Conservation (phyloP, 2,888 invertebrate genomes). For the Polylopha cassiicola region DNA sequence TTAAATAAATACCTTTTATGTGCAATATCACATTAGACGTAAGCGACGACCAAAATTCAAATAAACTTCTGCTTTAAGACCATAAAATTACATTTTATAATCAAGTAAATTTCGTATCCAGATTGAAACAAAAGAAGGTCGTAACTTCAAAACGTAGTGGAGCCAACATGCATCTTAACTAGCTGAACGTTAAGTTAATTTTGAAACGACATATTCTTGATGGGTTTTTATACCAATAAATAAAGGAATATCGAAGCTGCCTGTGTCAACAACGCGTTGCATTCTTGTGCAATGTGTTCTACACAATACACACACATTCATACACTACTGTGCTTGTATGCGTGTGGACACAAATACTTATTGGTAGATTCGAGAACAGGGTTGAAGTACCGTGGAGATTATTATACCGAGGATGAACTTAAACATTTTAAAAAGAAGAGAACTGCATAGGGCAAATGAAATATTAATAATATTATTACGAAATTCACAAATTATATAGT, state of each 20-base stretch:
- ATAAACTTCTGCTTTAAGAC: constrained; percentile 32
- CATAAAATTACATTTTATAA: constrained; percentile 31
- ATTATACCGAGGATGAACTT: too few relatives aligned
- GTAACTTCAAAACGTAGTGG: constrained; percentile 29
- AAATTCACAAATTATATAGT: too few relatives aligned
- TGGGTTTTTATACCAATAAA: constrained; percentile 75
- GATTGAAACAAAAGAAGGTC: constrained; percentile 31
- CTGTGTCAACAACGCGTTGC: constrained; percentile 76
- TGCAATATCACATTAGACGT: constrained; percentile 33
- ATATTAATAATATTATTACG: too few relatives aligned
- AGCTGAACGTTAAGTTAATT: constrained; percentile 21
- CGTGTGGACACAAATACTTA: constrained; percentile 68
- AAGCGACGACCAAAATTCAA: constrained; percentile 27
- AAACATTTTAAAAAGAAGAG: too few relatives aligned
- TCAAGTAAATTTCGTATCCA: constrained; percentile 28
- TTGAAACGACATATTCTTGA: constrained; percentile 29
- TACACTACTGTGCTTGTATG: constrained; percentile 37
- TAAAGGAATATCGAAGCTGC: constrained; percentile 77
- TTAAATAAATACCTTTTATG: constrained; percentile 64
- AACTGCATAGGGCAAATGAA: too few relatives aligned
- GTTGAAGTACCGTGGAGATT: constrained; percentile 23
- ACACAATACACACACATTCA: constrained; percentile 35
- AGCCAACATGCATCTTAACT: constrained; percentile 24
- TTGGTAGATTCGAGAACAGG: constrained; percentile 67
- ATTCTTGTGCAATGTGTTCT: constrained; percentile 70